Conservation (phyloP, 2,113 vertebrate genomes). For the Circaetus cinerascens region DNA sequence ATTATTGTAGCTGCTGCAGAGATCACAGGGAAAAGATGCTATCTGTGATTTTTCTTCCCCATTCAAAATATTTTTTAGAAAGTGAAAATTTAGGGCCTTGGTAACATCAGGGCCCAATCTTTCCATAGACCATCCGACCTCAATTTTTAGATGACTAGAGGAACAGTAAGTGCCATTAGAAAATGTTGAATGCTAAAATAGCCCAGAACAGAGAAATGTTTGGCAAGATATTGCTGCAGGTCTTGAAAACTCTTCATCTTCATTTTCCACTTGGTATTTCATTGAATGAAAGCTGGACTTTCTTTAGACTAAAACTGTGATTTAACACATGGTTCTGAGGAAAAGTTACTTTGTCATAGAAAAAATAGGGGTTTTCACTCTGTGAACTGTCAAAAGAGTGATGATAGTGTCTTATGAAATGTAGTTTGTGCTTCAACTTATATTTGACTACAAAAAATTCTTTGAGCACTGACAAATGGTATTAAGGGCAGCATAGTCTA, state of each 20-base stretch:
- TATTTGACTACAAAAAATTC: not conserved
- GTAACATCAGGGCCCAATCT: not conserved
- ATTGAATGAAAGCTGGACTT: not conserved
- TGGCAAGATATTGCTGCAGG: not conserved
- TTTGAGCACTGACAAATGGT: not conserved
- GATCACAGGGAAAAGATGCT: not conserved
- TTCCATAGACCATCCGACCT: not conserved
- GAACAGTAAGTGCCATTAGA: not conserved
- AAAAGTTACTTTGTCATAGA: not conserved
- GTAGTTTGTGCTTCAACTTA: not conserved
- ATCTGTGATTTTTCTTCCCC: no score
- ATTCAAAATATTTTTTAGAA: not conserved
- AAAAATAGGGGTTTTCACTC: not conserved
- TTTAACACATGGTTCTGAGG: not conserved
- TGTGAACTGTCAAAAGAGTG: not conserved
- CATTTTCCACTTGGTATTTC: not conserved
- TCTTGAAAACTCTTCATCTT: not conserved
- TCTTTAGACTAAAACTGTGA: not conserved
- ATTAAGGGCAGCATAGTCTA: not conserved
- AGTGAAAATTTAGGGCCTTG: accelerated
- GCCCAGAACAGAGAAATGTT: not conserved
- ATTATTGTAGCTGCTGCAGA: not conserved
- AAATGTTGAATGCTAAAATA: not conserved
- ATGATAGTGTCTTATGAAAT: not conserved
- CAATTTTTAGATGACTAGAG: not conserved